Percentiles rank a stretch among this genome's conserved stretches.
Conservation (phyloP, 2,888 invertebrate genomes). For the Meandrusa payeni region DNA sequence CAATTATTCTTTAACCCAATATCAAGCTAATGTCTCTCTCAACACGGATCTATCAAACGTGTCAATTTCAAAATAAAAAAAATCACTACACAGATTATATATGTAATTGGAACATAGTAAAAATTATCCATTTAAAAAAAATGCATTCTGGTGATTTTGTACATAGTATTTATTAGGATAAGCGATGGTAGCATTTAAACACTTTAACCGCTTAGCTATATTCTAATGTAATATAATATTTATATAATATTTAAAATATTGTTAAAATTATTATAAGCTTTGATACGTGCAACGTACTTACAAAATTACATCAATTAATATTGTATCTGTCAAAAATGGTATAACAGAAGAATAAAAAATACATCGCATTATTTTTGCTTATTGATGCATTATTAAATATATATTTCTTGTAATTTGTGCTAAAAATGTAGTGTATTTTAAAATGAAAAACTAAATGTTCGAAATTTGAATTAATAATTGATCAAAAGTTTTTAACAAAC, state of each 20-base stretch:
- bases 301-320: no score
- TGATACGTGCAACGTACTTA: conserved; percentile 63
- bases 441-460: no score
- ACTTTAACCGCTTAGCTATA: conserved; percentile 72
- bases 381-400: no score
- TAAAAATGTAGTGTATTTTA: no score
- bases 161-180: conserved; percentile 79
- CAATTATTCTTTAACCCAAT: conserved; percentile 39
- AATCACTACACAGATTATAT: background rate
- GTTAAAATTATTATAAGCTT: conserved; percentile 56
- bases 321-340: no score
- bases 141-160: conserved; percentile 76
- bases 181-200: conserved; percentile 72
- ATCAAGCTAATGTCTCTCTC: background rate
- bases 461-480: no score
- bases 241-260: conserved; percentile 76
- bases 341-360: no score
- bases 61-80: background rate
- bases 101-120: background rate
- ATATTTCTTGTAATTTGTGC: no score
- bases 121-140: conserved; percentile 17
- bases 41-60: background rate
- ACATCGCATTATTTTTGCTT: no score
- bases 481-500: no score
- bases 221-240: conserved; percentile 79